These are phyloP conservation scores for Elymnias hypermnestra DNA, from an alignment of 1,140 invertebrate species.

Conservation along the genomic window DNA sequence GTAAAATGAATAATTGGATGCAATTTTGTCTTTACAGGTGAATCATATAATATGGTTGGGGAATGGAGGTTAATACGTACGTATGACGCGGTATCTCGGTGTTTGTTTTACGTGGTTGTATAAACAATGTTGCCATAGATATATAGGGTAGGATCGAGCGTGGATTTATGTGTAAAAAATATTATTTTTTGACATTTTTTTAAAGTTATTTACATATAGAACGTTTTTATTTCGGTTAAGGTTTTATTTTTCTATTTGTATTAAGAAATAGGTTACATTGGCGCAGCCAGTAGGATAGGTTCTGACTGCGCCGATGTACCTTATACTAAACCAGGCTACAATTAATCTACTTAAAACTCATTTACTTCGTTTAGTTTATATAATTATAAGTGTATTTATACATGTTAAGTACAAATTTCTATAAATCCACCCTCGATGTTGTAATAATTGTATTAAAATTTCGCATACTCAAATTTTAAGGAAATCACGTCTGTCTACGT, in stretches of 20 bases:
- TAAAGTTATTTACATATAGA: background rate
- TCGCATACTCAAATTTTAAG: conserved; percentile 13
- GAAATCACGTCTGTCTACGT: conserved; percentile 10
- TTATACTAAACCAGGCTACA: no score
- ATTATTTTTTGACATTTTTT: conserved; percentile 7
- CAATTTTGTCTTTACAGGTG: conserved; percentile 14
- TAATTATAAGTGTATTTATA: no score
- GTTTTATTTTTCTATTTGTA: no score
- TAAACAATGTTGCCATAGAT: conserved; percentile 47
- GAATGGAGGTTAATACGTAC: no score
- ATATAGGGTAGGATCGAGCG: conserved; percentile 22
- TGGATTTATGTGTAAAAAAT: conserved; percentile 20
- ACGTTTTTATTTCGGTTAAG: no score
- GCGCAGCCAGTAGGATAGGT: no score
- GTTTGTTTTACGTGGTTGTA: conserved; percentile 16
- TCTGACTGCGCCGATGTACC: no score
- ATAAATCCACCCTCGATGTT: conserved; percentile 14
- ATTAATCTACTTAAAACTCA: no score
- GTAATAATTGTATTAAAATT: conserved; percentile 3
- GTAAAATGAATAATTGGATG: no score
- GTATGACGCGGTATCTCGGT: conserved; percentile 21
- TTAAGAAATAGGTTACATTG: no score
- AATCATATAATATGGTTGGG: background rate
- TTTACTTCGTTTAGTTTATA: no score
- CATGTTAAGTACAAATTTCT: no score